Evolutionary conservation across 2,797 vertebrate species (phyloP), one percentile per base, ranked within the genome.

Genomic region (Enteromius viviparus): DNA sequence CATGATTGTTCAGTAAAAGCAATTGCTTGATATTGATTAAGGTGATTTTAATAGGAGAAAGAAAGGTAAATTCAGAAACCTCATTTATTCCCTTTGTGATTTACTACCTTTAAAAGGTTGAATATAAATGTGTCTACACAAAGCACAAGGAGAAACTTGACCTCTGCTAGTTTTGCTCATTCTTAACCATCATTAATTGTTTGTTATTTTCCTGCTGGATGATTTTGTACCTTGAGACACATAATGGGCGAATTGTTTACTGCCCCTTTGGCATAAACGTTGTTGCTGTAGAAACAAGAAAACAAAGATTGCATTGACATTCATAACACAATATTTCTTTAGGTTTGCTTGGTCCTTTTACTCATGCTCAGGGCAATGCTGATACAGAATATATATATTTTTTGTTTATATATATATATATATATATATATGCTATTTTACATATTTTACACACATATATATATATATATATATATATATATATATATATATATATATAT

Each of bases 271-370:
- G 68, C 68, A 23, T 64, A 58, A 81, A 34, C 53, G 32, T 1
- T 32, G 21, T 49, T 81, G 29, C 40, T 81, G 58, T 34, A 62
- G 7, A 71, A 72, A 62, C 66, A 60, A 80, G 51, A 45, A 47
- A 45, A 60, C 64, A 70, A 58, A 70, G 34, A 80, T 29, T 29
- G 34, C 23, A 45, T 58, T 80, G 23, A 42, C 66, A 29, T 70
- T 21, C 37, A 47, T 45, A 55, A 10, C 34, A 14, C 37, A 14
- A 15, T 79, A 8, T 29, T 62, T 29, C 14, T 62, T 62, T 62
- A 26, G 14, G 23, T 62, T 62, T 29, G 26, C 26, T 29, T 62
- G 12, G 26, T 29, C 23, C 26, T 29, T 12, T 62, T 23, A 62
- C 23, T 23, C 58, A 60, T 60, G 10, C 58, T 26, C 23, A 10